phyloP scores from a whole-genome alignment of 2,888 invertebrate genomes.

The Trissolcus brochymenae region DNA sequence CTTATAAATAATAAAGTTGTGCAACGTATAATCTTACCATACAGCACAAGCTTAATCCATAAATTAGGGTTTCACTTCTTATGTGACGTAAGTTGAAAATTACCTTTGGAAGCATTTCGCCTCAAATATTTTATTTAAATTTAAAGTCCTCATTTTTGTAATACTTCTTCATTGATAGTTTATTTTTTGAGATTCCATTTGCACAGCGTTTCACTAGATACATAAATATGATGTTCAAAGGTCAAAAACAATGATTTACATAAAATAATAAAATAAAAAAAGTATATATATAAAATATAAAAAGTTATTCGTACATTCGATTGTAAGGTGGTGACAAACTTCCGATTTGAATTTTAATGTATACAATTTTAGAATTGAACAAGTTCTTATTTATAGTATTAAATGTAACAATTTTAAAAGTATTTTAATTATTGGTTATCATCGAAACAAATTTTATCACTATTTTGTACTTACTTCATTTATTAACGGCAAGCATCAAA shows the following conservation, averaged over 20 bases:
- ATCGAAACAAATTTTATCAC: background rate
- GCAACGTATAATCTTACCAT: conserved; percentile 48
- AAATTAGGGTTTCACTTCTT: conserved; percentile 56
- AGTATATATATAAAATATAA: too few relatives aligned
- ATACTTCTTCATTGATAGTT: conserved; percentile 36
- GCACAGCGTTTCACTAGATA: conserved; percentile 26
- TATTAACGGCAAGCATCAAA: too few relatives aligned
- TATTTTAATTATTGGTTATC: background rate
- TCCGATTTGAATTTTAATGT: too few relatives aligned
- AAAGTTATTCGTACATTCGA: too few relatives aligned
- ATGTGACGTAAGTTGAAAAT: conserved; percentile 55
- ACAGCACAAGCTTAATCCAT: conserved; percentile 50
- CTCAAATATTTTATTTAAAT: conserved; percentile 34
- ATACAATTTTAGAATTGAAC: too few relatives aligned
- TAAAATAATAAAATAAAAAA: too few relatives aligned
- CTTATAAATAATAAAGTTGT: conserved; percentile 47
- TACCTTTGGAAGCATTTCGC: conserved; percentile 49
- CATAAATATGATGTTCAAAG: background rate
- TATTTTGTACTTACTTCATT: too few relatives aligned
- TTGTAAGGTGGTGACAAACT: too few relatives aligned
- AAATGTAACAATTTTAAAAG: background rate
- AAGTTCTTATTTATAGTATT: background rate
- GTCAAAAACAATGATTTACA: too few relatives aligned
- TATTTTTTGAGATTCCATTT: conserved; percentile 14
- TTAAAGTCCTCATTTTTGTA: conserved; percentile 33